Evolutionary conservation across 2,113 vertebrate species (phyloP).

Genomic region (Rhizomys pruinosus): DNA sequence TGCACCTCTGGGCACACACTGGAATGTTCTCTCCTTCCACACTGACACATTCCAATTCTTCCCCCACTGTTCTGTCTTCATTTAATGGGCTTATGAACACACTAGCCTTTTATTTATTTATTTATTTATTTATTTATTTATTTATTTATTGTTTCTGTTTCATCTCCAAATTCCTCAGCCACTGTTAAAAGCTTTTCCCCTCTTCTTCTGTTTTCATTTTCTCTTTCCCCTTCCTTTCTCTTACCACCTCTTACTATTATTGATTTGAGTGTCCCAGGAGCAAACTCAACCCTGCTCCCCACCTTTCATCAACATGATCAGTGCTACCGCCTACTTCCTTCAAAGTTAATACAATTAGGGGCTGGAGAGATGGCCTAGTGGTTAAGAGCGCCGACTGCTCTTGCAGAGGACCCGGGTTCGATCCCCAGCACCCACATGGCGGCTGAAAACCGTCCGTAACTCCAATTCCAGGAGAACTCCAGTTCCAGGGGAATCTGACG

Average conservation of each 20-base stretch:
- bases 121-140: too few species aligned
- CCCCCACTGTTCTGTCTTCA: background rate
- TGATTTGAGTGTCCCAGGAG: background rate
- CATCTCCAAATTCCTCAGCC: constrained; percentile 41
- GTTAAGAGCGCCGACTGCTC: too few species aligned
- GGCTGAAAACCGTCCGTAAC: too few species aligned
- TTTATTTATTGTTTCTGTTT: too few species aligned
- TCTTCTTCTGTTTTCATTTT: background rate
- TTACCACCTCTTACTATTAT: background rate
- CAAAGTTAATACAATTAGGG: background rate
- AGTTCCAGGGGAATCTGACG: too few species aligned
- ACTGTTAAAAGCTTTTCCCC: background rate
- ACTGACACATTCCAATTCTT: background rate
- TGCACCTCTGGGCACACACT: background rate
- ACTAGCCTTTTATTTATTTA: too few species aligned
- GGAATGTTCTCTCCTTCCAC: background rate
- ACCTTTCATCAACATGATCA: background rate
- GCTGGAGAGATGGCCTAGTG: too few species aligned
- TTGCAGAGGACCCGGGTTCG: too few species aligned
- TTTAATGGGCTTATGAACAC: constrained; percentile 17
- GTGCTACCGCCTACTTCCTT: background rate
- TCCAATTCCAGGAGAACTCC: too few species aligned
- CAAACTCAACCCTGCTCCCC: background rate
- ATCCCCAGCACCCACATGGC: too few species aligned
- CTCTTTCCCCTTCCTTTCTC: background rate